A percentile compares a stretch with the other conserved stretches of the same genome.
These are phyloP conservation scores for Thalassophryne amazonica DNA, from an alignment of 2,797 vertebrate genomes.

Conservation along the genomic window DNA sequence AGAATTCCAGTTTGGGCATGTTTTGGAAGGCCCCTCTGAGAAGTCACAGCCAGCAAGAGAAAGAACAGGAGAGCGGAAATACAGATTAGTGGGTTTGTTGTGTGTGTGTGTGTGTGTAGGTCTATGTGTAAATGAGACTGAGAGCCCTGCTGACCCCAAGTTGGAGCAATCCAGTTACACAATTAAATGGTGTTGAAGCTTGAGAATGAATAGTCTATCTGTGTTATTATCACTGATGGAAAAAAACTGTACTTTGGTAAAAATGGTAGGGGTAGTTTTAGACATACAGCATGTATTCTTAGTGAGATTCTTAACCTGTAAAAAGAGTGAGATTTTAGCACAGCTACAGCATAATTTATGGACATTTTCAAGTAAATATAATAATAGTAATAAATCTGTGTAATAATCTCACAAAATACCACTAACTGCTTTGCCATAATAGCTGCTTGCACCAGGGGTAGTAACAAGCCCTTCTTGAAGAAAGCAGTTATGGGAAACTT, in stretches of 20 bases:
- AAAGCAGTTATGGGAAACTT: no score
- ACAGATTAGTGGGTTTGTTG: slow-evolving; percentile 19
- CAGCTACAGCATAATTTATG: no score
- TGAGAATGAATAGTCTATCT: slow-evolving; percentile 70
- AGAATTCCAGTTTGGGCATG: slow-evolving; percentile 84
- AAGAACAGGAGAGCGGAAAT: neutral
- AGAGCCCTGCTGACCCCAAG: slow-evolving; percentile 59
- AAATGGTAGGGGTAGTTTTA: slow-evolving; percentile 35
- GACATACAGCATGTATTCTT: no score
- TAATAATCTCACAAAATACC: no score
- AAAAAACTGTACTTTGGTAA: slow-evolving; percentile 54
- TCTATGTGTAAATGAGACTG: slow-evolving; percentile 64
- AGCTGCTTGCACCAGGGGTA: no score
- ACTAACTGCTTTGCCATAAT: no score
- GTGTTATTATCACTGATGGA: slow-evolving; percentile 68
- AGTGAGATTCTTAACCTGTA: no score
- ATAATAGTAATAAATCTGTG: no score
- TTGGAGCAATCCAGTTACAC: slow-evolving; percentile 60
- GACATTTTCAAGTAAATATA: no score
- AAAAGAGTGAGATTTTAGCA: no score
- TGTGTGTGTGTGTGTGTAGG: neutral
- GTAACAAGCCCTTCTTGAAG: no score
- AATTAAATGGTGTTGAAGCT: slow-evolving; percentile 78
- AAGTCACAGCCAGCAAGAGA: slow-evolving; percentile 28
- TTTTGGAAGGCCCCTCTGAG: slow-evolving; percentile 63